A percentile compares a stretch with the other conserved stretches of the same genome.
Evolutionary conservation across 1,140 invertebrate genomes (phyloP).

Genomic region (Bradynema listronoti): DNA sequence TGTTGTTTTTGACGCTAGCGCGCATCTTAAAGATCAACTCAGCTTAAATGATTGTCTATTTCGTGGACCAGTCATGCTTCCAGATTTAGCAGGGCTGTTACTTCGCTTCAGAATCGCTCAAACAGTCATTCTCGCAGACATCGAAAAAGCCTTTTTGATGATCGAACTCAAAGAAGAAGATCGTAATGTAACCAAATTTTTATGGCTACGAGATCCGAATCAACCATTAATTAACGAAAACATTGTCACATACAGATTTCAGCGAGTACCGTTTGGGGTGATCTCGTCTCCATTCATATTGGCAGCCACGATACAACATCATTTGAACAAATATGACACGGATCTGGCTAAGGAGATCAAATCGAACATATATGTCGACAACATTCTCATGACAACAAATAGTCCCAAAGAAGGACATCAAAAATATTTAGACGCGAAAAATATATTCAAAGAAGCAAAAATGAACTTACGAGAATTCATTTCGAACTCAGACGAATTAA

Average conservation of each 20-base stretch:
- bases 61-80: conserved; percentile 31
- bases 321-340: conserved; percentile 1
- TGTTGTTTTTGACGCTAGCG: conserved; percentile 58
- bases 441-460: not conserved
- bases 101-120: conserved; percentile 14
- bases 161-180: conserved; percentile 15
- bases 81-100: conserved; percentile 21
- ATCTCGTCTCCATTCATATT: conserved; percentile 25
- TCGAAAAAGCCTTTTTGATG: conserved; percentile 41
- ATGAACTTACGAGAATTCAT: not conserved
- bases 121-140: conserved; percentile 18
- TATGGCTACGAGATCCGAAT: conserved; percentile 30
- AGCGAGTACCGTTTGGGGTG: conserved; percentile 29
- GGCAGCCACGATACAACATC: conserved; percentile 18
- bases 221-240: conserved; percentile 17
- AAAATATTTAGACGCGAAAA: not conserved
- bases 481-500: not conserved
- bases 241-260: conserved; percentile 16
- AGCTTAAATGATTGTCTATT: conserved; percentile 57
- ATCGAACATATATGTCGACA: conserved; percentile 1
- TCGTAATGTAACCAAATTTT: conserved; percentile 30
- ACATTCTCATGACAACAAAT: not conserved
- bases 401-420: not conserved
- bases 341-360: not conserved
- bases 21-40: conserved; percentile 25